Percentiles rank a stretch among this genome's conserved stretches.
Conservation (phyloP, 1,140 invertebrate genomes). For the Apis cerana region DNA sequence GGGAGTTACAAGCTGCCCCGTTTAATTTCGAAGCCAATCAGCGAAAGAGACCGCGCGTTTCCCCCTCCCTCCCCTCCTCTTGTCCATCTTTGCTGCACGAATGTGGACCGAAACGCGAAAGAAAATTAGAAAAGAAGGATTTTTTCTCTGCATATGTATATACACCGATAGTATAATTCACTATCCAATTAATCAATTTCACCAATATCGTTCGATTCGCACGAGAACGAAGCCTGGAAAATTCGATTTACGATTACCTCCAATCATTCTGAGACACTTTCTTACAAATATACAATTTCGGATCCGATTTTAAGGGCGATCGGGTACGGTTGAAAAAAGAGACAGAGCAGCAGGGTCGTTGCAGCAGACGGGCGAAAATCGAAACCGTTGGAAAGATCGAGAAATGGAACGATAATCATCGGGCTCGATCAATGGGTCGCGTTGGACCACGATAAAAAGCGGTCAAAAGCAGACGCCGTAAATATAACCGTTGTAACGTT, state of each 20-base stretch:
- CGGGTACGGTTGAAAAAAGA: neutral
- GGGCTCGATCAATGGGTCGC: neutral
- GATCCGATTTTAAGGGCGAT: neutral
- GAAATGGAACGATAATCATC: neutral
- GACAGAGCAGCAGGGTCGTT: too few species aligned
- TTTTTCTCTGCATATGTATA: too few species aligned
- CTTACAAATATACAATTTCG: neutral
- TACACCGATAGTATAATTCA: too few species aligned
- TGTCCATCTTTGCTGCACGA: neutral
- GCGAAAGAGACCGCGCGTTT: slow-evolving; percentile 49
- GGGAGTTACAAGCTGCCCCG: slow-evolving; percentile 44
- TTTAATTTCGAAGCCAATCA: slow-evolving; percentile 64
- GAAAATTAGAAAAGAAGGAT: too few species aligned
- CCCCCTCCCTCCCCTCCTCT: neutral
- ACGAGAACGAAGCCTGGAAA: too few species aligned
- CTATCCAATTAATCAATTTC: too few species aligned
- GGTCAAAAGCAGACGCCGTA: slow-evolving; percentile 16
- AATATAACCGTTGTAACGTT: slow-evolving; percentile 18
- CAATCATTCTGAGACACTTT: too few species aligned
- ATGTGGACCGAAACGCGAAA: too few species aligned
- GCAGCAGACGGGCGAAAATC: neutral
- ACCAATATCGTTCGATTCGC: too few species aligned
- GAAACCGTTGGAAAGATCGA: neutral
- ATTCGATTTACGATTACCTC: neutral
- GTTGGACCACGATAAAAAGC: slow-evolving; percentile 7